A percentile compares a stretch with the other conserved stretches of the same genome.
Evolutionary conservation across 2,888 invertebrate genomes (phyloP).

Genomic region (Sarcophaga variegata): DNA sequence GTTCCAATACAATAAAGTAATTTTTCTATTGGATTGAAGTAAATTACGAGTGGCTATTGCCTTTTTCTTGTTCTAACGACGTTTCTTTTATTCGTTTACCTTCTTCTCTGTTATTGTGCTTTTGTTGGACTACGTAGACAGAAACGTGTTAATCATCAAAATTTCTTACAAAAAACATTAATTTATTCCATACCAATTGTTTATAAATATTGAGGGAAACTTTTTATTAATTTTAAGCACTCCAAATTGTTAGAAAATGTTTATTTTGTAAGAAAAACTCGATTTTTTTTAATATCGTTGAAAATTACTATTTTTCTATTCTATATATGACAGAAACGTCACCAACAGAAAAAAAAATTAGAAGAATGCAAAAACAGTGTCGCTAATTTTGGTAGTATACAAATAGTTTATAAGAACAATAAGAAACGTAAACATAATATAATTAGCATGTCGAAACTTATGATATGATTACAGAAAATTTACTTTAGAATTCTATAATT

Average conservation of each 20-base stretch:
- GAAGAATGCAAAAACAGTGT: not conserved
- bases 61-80: not conserved
- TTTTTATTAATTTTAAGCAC: not conserved
- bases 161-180: not conserved
- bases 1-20: not conserved
- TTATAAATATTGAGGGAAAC: not conserved
- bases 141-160: slow-evolving; percentile 58
- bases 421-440: too few relatives aligned
- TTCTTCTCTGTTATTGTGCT: slow-evolving; percentile 14
- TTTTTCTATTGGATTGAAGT: not conserved
- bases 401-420: not conserved
- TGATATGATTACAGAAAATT: too few relatives aligned
- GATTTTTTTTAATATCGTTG: slow-evolving; percentile 46
- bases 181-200: not conserved
- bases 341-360: slow-evolving; percentile 61
- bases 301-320: slow-evolving; percentile 56
- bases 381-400: not conserved
- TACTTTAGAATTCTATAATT: too few relatives aligned
- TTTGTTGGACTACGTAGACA: slow-evolving; percentile 64
- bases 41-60: not conserved
- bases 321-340: slow-evolving; percentile 74
- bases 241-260: not conserved
- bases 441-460: too few relatives aligned
- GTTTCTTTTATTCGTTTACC: slow-evolving; percentile 12
- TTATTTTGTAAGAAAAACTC: slow-evolving; percentile 37